These are phyloP conservation scores for Sterna hirundo DNA, from an alignment of 2,113 vertebrate genomes.

Conservation along the genomic window DNA sequence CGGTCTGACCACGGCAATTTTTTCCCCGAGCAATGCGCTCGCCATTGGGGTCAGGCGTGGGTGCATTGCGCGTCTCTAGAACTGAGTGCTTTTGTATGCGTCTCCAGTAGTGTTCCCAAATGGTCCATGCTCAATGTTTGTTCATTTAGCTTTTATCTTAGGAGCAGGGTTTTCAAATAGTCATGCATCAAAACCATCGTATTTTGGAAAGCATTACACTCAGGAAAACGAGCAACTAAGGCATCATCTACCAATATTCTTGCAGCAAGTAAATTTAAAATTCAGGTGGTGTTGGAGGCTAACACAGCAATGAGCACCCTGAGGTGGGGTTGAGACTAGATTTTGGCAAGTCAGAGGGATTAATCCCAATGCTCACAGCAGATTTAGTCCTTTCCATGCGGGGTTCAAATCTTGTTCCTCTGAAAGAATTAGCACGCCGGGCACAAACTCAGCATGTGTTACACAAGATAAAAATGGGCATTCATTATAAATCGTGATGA, in stretches of 20 bases:
- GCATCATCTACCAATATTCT: background rate
- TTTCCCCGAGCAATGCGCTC: background rate
- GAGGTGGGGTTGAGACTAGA: background rate
- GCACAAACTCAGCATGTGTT: background rate
- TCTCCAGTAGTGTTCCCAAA: background rate
- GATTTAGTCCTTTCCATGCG: background rate
- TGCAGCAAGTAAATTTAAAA: background rate
- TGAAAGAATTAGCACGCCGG: background rate
- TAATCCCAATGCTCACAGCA: background rate
- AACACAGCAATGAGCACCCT: background rate
- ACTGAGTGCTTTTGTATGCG: accelerated
- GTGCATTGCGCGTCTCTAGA: accelerated
- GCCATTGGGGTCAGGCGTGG: background rate
- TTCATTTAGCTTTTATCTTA: background rate
- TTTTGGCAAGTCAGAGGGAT: background rate
- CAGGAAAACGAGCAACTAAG: background rate
- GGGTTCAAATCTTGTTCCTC: background rate
- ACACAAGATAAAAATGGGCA: background rate
- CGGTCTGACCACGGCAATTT: background rate
- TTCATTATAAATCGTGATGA: background rate
- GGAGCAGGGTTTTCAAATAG: background rate
- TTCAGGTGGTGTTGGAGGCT: background rate
- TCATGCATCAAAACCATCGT: background rate
- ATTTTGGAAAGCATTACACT: background rate
- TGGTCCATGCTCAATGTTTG: background rate